Evolutionary conservation across 2,888 invertebrate species (phyloP), one percentile per base, ranked within the genome.

Genomic region (Apeira syringaria): DNA sequence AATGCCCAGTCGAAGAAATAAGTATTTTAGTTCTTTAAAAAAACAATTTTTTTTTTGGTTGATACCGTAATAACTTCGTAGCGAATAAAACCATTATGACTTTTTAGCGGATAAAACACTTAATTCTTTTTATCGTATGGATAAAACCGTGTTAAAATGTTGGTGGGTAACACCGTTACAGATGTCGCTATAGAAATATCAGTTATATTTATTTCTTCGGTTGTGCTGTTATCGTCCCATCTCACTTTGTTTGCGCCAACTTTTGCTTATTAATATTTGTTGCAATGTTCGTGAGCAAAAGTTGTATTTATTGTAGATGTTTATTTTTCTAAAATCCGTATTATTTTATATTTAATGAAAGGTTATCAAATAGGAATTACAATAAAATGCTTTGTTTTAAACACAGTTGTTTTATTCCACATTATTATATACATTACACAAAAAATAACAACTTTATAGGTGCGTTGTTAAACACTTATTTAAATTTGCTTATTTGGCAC

Each of bases 301-400:
- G 48, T 61, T 72, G 71, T 84, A 81, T 84, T 85, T 84, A 86
- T 85, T 84, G 65, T 79, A 85, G 81, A 85, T 82, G 81, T 86
- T 88, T 87, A 88, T 87, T 86, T 85, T 85, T 86, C 59, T 84
- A 81, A 59, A 62, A 70, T 70, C 68, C 73, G 64, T 73, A 76
- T 78, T 51, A 51, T 53, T 51, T 56, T 71, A 68, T 80, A 75
- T 75, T 68, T 70, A 68, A 74, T 62, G 72, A 61, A 64, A 73
- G 59, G 79, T 81, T 75, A 78, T 73, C 64, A 71, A 71, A 75
- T 74, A 73, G 64, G 68, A 45, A 74, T 73, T 70, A 78, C 69
- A 81, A 78, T 78, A 80, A 80, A 69, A 80, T 80, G 84, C 84
- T 83, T 83, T 83, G 82, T 82, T 84, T 81, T 74, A 74, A 58